A percentile compares a stretch with the other conserved stretches of the same genome.
These are phyloP conservation scores for Wiebesia pumilae DNA, from an alignment of 1,140 invertebrate genomes.

Conservation along the genomic window DNA sequence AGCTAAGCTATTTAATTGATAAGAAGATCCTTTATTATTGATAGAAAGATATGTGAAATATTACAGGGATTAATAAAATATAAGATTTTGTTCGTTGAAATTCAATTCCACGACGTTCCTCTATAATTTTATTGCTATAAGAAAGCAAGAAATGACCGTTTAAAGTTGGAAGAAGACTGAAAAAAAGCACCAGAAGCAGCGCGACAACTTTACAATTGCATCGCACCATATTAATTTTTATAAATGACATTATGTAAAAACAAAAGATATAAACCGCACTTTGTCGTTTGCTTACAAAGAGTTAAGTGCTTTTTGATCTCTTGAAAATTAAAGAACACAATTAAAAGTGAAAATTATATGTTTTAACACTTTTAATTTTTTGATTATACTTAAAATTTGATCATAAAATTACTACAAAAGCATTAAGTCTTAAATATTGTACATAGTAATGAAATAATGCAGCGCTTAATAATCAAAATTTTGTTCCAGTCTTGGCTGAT, in stretches of 20 bases:
- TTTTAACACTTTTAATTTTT: no score
- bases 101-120: not conserved
- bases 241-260: not conserved
- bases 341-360: no score
- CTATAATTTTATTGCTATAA: not conserved
- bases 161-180: conserved; percentile 40
- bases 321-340: no score
- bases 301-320: not conserved
- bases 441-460: no score
- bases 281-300: not conserved
- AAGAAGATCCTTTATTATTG: not conserved
- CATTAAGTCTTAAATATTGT: no score
- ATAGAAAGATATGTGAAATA: not conserved
- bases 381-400: no score
- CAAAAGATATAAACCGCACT: not conserved
- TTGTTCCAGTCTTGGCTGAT: not conserved
- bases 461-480: not conserved
- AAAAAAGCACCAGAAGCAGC: conserved; percentile 27
- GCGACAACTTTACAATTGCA: conserved; percentile 1
- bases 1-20: not conserved
- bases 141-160: not conserved
- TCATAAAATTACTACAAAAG: no score
- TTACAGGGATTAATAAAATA: not conserved
- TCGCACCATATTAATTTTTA: not conserved
- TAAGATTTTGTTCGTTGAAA: not conserved